These are phyloP conservation scores for Xestia sexstrigata DNA, from an alignment of 2,888 invertebrate species.

Conservation along the genomic window DNA sequence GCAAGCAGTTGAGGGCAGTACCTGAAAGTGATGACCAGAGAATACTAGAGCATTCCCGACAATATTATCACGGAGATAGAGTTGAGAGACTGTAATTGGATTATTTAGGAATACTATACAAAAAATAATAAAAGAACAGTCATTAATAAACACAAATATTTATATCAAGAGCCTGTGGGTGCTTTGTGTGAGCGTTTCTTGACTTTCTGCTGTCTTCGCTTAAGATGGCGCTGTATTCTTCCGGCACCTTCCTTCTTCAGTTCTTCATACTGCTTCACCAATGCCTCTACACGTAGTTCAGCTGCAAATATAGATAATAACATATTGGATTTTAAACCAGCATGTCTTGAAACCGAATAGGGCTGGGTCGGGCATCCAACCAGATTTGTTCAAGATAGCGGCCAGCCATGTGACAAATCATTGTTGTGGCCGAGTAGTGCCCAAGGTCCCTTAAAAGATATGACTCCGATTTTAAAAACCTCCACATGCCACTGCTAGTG, in stretches of 20 bases:
- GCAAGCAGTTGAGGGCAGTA: too few relatives aligned
- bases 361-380: background rate
- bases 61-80: too few relatives aligned
- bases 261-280: constrained; percentile 95
- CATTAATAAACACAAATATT: background rate
- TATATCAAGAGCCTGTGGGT: constrained; percentile 77
- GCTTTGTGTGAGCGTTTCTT: constrained; percentile 85
- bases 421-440: background rate
- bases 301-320: constrained; percentile 89
- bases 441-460: background rate
- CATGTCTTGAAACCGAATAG: background rate
- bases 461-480: background rate
- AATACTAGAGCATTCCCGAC: too few relatives aligned
- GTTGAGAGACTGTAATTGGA: too few relatives aligned
- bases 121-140: background rate
- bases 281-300: constrained; percentile 93
- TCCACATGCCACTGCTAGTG: background rate
- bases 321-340: background rate
- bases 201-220: constrained; percentile 95
- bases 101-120: too few relatives aligned
- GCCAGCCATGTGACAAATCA: too few relatives aligned
- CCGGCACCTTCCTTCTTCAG: constrained; percentile 93
- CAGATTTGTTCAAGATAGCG: background rate
- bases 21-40: too few relatives aligned
- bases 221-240: constrained; percentile 95